phyloP scores from a whole-genome alignment of 2,113 vertebrate genomes.

The Erythrolamprus reginae region DNA sequence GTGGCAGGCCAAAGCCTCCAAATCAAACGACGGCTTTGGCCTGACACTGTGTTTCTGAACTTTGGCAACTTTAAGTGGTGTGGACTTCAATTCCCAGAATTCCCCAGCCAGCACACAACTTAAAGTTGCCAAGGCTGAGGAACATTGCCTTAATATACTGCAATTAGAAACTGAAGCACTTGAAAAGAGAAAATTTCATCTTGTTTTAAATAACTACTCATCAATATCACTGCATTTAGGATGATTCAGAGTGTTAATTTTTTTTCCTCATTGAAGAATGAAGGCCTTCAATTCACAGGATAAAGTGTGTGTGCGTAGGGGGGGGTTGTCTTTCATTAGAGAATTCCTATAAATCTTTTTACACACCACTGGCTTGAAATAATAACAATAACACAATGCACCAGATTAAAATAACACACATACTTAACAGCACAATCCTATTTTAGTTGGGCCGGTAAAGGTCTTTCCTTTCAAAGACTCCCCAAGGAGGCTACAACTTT shows the following conservation, averaged over 20 bases:
- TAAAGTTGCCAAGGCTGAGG: neutral
- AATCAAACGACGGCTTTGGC: no score
- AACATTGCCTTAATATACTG: neutral
- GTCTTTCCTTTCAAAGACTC: slow-evolving; percentile 38
- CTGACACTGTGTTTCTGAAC: neutral
- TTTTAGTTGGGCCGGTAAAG: slow-evolving; percentile 35
- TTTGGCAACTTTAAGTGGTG: neutral
- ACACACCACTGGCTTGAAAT: slow-evolving; percentile 44
- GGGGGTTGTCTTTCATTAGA: slow-evolving; percentile 49
- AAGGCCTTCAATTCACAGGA: slow-evolving; percentile 55
- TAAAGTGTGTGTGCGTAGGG: slow-evolving; percentile 31
- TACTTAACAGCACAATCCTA: neutral
- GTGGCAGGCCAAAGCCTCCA: no score
- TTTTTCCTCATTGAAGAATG: slow-evolving; percentile 44
- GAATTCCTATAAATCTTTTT: slow-evolving; percentile 57
- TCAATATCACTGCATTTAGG: slow-evolving; percentile 27
- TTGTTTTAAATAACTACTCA: neutral
- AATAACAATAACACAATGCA: slow-evolving; percentile 48
- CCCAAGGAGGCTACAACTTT: slow-evolving; percentile 37
- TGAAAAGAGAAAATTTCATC: slow-evolving; percentile 25
- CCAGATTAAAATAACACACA: slow-evolving; percentile 18
- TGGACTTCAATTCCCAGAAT: neutral
- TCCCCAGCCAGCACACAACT: neutral
- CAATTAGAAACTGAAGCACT: neutral
- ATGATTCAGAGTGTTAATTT: slow-evolving; percentile 55